Conservation (phyloP, 1,140 invertebrate genomes). For the Micrasema longulum region DNA sequence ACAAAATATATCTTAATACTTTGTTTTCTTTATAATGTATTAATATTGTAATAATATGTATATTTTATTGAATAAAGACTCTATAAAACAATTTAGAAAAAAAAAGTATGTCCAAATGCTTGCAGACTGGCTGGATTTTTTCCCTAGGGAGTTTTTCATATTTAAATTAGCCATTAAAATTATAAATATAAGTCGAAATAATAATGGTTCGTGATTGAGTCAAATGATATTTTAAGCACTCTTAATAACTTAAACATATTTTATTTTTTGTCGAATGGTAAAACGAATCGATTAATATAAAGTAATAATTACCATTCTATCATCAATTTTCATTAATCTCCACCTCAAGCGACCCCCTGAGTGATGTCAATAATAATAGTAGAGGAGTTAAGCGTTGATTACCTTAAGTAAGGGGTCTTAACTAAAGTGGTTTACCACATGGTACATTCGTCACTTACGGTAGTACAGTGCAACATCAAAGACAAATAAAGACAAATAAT, state of each 20-base stretch:
- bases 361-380: background rate
- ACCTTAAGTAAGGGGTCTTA: background rate
- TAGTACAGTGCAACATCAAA: too few species aligned
- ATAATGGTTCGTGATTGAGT: background rate
- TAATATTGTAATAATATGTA: too few species aligned
- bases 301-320: background rate
- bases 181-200: too few species aligned
- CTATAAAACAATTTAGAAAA: too few species aligned
- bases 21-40: too few species aligned
- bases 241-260: background rate
- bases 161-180: too few species aligned
- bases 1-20: too few species aligned
- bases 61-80: too few species aligned
- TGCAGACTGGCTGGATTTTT: too few species aligned
- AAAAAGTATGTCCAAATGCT: too few species aligned
- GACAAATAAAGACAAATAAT: background rate
- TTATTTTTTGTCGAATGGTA: background rate
- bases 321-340: background rate
- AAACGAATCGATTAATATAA: background rate
- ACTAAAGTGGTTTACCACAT: conserved; percentile 9
- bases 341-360: conserved; percentile 9
- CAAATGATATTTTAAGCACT: background rate
- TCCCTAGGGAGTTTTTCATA: too few species aligned
- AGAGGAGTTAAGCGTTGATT: background rate
- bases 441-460: background rate